Conservation (phyloP, 2,797 vertebrate species). For the Melanotaenia pygmaea region DNA sequence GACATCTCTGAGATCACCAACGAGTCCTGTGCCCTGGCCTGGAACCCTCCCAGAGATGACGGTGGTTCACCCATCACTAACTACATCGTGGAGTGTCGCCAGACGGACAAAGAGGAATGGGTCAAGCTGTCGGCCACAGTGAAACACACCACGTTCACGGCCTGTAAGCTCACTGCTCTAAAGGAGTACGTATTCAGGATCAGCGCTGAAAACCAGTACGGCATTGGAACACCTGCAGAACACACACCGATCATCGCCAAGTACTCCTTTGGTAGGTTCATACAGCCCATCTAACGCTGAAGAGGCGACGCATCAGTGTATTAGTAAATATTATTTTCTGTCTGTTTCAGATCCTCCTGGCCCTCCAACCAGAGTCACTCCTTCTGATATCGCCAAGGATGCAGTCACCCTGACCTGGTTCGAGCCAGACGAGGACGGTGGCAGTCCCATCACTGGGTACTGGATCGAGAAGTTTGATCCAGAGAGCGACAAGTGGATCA, state of each 20-base stretch:
- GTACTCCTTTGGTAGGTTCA: constrained; percentile 90
- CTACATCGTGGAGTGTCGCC: constrained; percentile 92
- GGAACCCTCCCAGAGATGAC: constrained; percentile 97
- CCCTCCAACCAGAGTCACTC: constrained; percentile 90
- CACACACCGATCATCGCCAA: constrained; percentile 93
- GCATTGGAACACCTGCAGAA: constrained; percentile 90
- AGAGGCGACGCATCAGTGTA: not conserved
- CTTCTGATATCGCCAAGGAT: constrained; percentile 93
- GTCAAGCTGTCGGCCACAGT: constrained; percentile 95
- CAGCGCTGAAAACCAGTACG: constrained; percentile 98
- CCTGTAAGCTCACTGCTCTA: constrained; percentile 88
- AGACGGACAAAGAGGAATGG: constrained; percentile 92
- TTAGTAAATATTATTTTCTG: not conserved
- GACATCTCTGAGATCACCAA: constrained; percentile 97
- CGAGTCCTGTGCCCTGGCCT: constrained; percentile 92
- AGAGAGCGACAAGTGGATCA: constrained; percentile 95
- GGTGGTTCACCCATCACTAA: constrained; percentile 95
- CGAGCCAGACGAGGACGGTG: constrained; percentile 97
- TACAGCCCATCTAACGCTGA: not conserved
- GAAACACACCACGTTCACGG: constrained; percentile 94
- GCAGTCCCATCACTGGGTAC: constrained; percentile 96
- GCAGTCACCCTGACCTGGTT: constrained; percentile 94
- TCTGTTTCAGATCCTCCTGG: constrained; percentile 90
- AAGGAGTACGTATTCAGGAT: constrained; percentile 97
- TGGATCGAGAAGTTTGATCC: constrained; percentile 98